phyloP scores from a whole-genome alignment of 1,140 invertebrate genomes.

The Panonychus citri region DNA sequence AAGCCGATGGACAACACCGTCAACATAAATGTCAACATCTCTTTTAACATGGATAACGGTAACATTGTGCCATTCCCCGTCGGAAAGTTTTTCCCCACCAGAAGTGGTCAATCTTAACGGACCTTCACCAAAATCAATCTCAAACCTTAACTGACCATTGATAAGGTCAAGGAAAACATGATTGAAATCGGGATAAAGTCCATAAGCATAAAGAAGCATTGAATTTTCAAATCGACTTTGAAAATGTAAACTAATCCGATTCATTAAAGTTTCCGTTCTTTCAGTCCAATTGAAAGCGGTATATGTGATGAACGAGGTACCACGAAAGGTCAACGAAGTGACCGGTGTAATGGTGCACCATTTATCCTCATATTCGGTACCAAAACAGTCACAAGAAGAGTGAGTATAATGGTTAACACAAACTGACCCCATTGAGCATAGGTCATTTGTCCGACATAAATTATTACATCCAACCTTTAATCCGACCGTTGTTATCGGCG shows the following conservation, averaged over 20 bases:
- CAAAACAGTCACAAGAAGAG: conserved; percentile 68
- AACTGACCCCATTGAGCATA: conserved; percentile 53
- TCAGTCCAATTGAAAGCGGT: conserved; percentile 78
- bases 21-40: conserved; percentile 44
- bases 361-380: conserved; percentile 64
- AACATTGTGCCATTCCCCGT: conserved; percentile 63
- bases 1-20: conserved; percentile 19
- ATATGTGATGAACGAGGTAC: conserved; percentile 76
- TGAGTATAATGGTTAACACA: conserved; percentile 72
- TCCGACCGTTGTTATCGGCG: conserved; percentile 42
- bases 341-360: conserved; percentile 46
- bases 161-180: conserved; percentile 56
- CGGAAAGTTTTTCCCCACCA: conserved; percentile 22
- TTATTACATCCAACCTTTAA: conserved; percentile 22
- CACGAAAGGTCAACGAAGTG: conserved; percentile 57
- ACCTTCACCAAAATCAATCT: conserved; percentile 58
- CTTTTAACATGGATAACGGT: conserved; percentile 55
- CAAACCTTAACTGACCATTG: conserved; percentile 47
- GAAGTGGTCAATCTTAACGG: conserved; percentile 17
- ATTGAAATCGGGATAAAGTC: conserved; percentile 40
- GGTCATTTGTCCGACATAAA: conserved; percentile 46
- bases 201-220: conserved; percentile 3
- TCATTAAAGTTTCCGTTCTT: conserved; percentile 57
- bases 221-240: conserved; percentile 32
- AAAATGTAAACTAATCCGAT: conserved; percentile 62